Conservation (phyloP, 35 echinoderm and acorn worm species). For the Ophiothrix spiculata region DNA sequence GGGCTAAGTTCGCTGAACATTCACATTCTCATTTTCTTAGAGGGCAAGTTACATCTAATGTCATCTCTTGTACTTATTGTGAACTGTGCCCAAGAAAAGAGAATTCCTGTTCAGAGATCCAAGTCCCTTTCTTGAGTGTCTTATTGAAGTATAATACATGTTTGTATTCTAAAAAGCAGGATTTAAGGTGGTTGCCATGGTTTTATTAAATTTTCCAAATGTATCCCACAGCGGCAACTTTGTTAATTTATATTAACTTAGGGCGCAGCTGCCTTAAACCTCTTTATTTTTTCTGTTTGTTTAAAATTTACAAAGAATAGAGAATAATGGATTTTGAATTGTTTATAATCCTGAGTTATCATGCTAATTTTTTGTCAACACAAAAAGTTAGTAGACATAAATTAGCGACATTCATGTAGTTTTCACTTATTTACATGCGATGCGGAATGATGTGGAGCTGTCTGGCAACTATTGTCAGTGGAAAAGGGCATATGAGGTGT, state of each 20-base stretch:
- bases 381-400: neutral
- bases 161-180: neutral
- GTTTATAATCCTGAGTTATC: neutral
- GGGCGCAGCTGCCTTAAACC: neutral
- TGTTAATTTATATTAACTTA: neutral
- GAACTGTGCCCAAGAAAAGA: neutral
- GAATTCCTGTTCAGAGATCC: neutral
- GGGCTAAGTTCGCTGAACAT: neutral
- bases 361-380: neutral
- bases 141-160: conserved; percentile 1
- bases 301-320: neutral
- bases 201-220: neutral
- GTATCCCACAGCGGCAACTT: neutral
- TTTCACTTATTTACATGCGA: neutral
- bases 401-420: neutral
- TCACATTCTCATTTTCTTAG: neutral
- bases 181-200: neutral
- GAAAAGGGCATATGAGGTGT: conserved; percentile 4
- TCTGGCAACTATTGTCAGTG: neutral
- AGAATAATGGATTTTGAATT: neutral
- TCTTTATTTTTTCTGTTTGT: neutral
- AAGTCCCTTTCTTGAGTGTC: neutral
- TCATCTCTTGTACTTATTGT: neutral
- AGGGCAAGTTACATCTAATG: neutral
- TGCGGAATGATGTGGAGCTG: neutral